These are phyloP conservation scores for Neodon shergylaensis DNA, from an alignment of 2,113 vertebrate species.

Conservation along the genomic window DNA sequence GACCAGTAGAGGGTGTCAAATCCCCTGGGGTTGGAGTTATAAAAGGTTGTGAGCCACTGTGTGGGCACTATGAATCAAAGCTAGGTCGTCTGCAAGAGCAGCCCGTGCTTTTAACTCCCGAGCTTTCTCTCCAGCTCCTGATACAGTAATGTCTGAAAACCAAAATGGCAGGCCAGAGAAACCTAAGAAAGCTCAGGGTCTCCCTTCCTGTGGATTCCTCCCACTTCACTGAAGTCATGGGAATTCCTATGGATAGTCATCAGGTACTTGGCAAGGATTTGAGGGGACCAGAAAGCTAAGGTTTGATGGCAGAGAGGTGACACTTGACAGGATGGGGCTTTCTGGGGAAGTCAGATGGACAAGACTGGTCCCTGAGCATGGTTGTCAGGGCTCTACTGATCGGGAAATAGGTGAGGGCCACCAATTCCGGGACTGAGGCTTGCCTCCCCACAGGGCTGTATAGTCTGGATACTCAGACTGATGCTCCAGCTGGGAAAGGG, in stretches of 20 bases:
- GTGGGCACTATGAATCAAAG: neutral
- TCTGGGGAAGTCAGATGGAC: neutral
- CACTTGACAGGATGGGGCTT: neutral
- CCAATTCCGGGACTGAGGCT: fast-evolving
- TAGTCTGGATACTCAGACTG: neutral
- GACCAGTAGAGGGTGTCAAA: neutral
- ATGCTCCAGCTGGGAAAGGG: neutral
- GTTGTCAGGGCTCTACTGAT: neutral
- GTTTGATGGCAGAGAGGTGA: neutral
- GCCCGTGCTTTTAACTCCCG: neutral
- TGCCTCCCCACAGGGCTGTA: no score
- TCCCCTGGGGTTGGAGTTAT: neutral
- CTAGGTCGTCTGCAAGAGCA: neutral
- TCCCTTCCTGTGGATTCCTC: neutral
- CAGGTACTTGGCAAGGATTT: neutral
- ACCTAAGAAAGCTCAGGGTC: neutral
- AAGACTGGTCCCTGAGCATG: no score
- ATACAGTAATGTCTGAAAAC: neutral
- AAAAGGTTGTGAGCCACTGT: neutral
- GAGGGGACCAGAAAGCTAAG: neutral
- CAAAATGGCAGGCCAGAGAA: neutral
- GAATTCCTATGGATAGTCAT: neutral
- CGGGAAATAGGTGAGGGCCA: neutral
- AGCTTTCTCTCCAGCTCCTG: neutral
- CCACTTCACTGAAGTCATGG: fast-evolving